phyloP scores from a whole-genome alignment of 2,888 invertebrate species.

The Hyalella azteca region DNA sequence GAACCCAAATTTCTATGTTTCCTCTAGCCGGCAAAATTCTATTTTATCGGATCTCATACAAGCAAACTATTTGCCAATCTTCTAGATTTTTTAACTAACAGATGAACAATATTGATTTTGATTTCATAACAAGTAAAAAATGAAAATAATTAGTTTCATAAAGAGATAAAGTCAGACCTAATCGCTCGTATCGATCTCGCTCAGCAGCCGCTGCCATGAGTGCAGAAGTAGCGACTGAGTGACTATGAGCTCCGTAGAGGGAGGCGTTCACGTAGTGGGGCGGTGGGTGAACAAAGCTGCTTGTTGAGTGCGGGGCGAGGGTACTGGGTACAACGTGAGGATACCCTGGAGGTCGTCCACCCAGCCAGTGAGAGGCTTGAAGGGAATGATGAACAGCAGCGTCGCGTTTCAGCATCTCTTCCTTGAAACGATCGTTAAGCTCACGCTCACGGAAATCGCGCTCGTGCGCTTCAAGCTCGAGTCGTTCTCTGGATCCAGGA shows the following conservation, averaged over 20 bases:
- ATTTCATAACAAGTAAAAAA: too few species aligned
- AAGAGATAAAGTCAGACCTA: slow-evolving; percentile 38
- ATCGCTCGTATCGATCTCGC: slow-evolving; percentile 55
- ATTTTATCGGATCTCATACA: too few species aligned
- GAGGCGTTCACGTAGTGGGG: slow-evolving; percentile 56
- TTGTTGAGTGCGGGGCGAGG: slow-evolving; percentile 36
- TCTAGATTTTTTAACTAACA: too few species aligned
- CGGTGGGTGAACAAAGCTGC: slow-evolving; percentile 54
- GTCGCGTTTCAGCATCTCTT: slow-evolving; percentile 39
- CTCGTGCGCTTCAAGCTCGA: slow-evolving; percentile 76
- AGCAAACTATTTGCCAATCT: too few species aligned
- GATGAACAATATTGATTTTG: too few species aligned
- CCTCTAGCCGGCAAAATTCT: too few species aligned
- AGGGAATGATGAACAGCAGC: slow-evolving; percentile 59
- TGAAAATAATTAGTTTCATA: too few species aligned
- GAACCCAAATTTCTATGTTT: too few species aligned
- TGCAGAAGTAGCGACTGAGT: slow-evolving; percentile 41
- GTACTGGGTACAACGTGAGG: slow-evolving; percentile 40
- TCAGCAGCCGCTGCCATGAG: slow-evolving; percentile 49
- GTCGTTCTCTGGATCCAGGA: slow-evolving; percentile 70
- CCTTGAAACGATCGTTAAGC: slow-evolving; percentile 75
- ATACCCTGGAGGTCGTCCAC: slow-evolving; percentile 44
- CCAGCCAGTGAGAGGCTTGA: slow-evolving; percentile 48
- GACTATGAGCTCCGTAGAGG: slow-evolving; percentile 43
- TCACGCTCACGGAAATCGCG: slow-evolving; percentile 79